Evolutionary conservation across 30 jellyfish, hydroid and myxozoan species (phyloP), one percentile per base, ranked within the genome.

Genomic region (Sanderia malayensis): DNA sequence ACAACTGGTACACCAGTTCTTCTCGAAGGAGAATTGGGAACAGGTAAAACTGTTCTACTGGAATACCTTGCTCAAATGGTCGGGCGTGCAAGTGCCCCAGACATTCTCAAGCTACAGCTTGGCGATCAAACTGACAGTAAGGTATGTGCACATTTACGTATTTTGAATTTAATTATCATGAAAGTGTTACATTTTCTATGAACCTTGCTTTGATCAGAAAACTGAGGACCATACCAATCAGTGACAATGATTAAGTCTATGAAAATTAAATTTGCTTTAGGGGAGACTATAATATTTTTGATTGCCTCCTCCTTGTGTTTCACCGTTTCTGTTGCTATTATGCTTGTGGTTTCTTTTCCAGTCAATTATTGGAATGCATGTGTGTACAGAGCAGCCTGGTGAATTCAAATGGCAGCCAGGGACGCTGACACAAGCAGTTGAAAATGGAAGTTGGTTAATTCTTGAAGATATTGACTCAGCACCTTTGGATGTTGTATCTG

Each of bases 391-490:
- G 26, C 58, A 62, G n/a, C 95, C 94, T 7, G 96, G 96, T n/a
- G 89, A 85, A 81, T 85, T 92, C 73, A 62, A 67, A 22, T 92
- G 99, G 99, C 96, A 84, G 46, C 82, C 88, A 53, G 99, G 99
- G 37, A 70, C 94, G 0, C 53, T 92, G 79, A 75, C 96, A 15
- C 96, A 81, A 67, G 99, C 99, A 22, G 89, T 92, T 31, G 34
- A 60, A 46, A 88, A 55, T 61, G 96, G 96, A 9, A 81, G 95
- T 79, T 92, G 96, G 96, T 26, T 92, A 44, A 62, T 92, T 29
- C 86, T 92, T 1, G 99, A 92, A 44, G 99, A 86, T 59, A 84
- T 85, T 34, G 96, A 92, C 47, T 63, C 92, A 17, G 96, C 95
- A 18, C 94, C 96, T 6, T 80, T 95, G 10, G 99, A 92, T 90